Base-by-base conservation (phyloP, 2,797 vertebrate species). In the Etheostoma nigrum region DNA sequence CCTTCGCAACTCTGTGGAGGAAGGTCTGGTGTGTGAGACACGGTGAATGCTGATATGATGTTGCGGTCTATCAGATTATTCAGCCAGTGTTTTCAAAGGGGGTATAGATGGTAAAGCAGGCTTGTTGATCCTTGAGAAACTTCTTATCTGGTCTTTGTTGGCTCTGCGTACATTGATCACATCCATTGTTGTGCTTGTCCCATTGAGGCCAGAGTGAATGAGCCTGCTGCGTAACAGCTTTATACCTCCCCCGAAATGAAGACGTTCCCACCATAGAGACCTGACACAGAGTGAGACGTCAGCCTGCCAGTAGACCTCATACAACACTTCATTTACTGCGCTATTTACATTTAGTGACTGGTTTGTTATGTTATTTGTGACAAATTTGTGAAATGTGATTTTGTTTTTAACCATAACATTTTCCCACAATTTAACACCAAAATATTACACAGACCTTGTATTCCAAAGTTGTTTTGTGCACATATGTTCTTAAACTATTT, bases 141-240 rank as follows among this genome's bases (percentile, higher is more conserved):
- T 77, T 85, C 85, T 90, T 90, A 89, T 91, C 88, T 88, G 51
- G 14, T 76, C 84, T 89, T 88, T 90, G 89, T 91, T 80, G 78
- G 76, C 47, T 14, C 70, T 55, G 83, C 45, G 63, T 71, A 67
- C 84, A 86, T 76, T 86, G 89, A 89, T 91, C 84, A 81, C 11
- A 11, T 11, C 78, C 79, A 89, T 92, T 93, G 93, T 94, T 90
- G 86, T 57, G 72, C 71, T 72, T n/a, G 74, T 82, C 82, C 87
- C 79, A 88, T 89, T 88, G 89, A 93, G 80, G 59, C 53, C 2
- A 2, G 30, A 58, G 65, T 90, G 90, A 92, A 93, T 80, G 83
- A 85, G 82, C 84, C 86, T 78, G 89, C 88, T 90, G 90, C 58
- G 90, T 36, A 78, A 30, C 74, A 80, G 88, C 89, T 87, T 84